A percentile compares a stretch with the other conserved stretches of the same genome.
phyloP scores from a whole-genome alignment of 1,140 invertebrate genomes.

The Macrosteles quadrilineatus region DNA sequence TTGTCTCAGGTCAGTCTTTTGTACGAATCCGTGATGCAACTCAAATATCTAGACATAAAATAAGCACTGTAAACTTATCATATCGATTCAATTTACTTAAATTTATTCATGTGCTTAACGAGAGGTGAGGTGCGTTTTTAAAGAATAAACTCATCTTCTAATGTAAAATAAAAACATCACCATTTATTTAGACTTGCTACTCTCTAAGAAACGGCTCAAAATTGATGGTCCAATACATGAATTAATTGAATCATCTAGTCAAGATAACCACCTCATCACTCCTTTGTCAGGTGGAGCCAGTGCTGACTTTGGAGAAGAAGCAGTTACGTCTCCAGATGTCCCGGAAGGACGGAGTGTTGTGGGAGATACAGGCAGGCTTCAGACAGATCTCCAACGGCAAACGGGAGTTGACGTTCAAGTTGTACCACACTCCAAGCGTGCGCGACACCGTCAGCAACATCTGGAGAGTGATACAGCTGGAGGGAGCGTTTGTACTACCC shows the following conservation, averaged over 20 bases:
- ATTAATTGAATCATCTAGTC: too few species aligned
- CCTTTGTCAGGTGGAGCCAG: slow-evolving; percentile 41
- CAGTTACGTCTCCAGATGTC: slow-evolving; percentile 42
- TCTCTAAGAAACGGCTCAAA: too few species aligned
- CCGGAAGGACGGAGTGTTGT: slow-evolving; percentile 40
- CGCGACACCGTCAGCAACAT: slow-evolving; percentile 36
- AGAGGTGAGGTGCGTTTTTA: too few species aligned
- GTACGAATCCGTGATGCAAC: not conserved
- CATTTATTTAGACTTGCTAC: too few species aligned
- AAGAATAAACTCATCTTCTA: too few species aligned
- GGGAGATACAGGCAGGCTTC: slow-evolving; percentile 39
- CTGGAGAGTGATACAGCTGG: slow-evolving; percentile 44
- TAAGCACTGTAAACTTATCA: slow-evolving; percentile 9
- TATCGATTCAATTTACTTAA: not conserved
- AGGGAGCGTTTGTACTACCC: slow-evolving; percentile 43
- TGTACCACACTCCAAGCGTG: slow-evolving; percentile 41
- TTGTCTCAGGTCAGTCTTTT: slow-evolving; percentile 37
- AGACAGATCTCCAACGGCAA: slow-evolving; percentile 40
- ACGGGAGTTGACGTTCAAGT: slow-evolving; percentile 41
- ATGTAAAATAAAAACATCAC: too few species aligned
- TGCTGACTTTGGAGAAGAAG: slow-evolving; percentile 38
- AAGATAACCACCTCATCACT: too few species aligned
- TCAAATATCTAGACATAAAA: not conserved
- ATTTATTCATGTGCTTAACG: too few species aligned
- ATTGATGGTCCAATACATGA: too few species aligned